phyloP scores from a whole-genome alignment of 23 tunicate species.

The Halocynthia roretzi region DNA sequence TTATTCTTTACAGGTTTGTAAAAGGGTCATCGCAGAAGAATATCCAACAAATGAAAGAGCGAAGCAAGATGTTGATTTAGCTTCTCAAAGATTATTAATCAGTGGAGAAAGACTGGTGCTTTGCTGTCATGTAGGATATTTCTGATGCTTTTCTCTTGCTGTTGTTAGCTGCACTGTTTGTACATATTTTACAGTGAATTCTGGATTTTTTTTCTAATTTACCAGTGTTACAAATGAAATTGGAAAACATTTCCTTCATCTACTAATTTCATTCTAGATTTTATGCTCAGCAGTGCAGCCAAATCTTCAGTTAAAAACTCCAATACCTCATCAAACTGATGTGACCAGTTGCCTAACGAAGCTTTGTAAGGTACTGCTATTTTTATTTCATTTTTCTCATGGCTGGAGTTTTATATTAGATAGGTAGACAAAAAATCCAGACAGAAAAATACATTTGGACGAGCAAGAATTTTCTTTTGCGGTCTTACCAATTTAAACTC shows the following conservation, averaged over 20 bases:
- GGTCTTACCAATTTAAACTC: too few species aligned
- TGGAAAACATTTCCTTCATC: background rate
- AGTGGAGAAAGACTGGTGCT: constrained; percentile 60
- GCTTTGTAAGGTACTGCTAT: background rate
- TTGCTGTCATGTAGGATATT: constrained; percentile 43
- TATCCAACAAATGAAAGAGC: constrained; percentile 47
- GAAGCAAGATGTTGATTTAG: constrained; percentile 51
- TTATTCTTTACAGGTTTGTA: constrained; percentile 10
- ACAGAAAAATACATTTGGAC: too few species aligned
- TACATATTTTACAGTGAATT: background rate
- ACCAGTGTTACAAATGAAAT: background rate
- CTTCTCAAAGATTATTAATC: constrained; percentile 46
- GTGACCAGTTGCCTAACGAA: constrained; percentile 11
- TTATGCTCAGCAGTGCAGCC: constrained; percentile 7
- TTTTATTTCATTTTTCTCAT: too few species aligned
- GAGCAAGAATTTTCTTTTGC: too few species aligned
- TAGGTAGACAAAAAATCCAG: too few species aligned
- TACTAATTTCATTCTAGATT: constrained; percentile 1
- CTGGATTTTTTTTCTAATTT: background rate
- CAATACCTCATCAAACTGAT: constrained; percentile 19
- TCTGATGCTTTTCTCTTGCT: too few species aligned
- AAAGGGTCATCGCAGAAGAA: constrained; percentile 23
- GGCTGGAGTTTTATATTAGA: too few species aligned
- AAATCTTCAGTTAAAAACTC: background rate
- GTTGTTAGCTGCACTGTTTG: too few species aligned